Evolutionary conservation across 1,140 invertebrate genomes (phyloP), one percentile per base, ranked within the genome.

Genomic region (Bombus superbus): DNA sequence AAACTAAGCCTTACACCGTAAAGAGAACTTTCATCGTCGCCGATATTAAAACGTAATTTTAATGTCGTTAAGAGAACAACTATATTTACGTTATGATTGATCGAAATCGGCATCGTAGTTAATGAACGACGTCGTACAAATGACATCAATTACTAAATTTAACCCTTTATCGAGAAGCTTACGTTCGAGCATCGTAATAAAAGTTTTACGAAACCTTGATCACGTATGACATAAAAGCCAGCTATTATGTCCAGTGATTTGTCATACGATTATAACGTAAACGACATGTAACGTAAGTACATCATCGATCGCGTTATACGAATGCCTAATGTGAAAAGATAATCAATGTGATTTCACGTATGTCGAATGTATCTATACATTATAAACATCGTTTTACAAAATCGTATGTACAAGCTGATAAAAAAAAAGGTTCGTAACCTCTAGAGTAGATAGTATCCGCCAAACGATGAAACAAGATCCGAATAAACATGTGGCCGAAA

Each of bases 131-230:
- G 18, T 62, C 15, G 3, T 44, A 18, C n/a, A 28, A 2, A 32
- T 44, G 80, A 74, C 47, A 59, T 44, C 80, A 18, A 74, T 73
- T 44, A 73, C 53, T 81, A 81, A 81, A 35, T 44, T 73, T 73
- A 81, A 81, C 18, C 32, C 62, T 11, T 28, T 47, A 57, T 53
- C 38, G 62, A 69, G 25, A 71, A 44, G 53, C 38, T 72, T 47
- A 72, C 44, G 53, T n/a, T 32, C 68, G 18, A 22, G 10, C 11
- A 9, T 32, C n/a, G 32, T 32, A 32, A 38, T 73, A 44, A 73
- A 81, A 32, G 62, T 47, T 62, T 42, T n/a, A 73, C 38, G 66
- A 74, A 38, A 73, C 80, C 80, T 81, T 57, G 80, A 59, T 72
- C 69, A 44, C 40, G 18, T 35, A 44, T 44, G 80, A 28, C n/a